A percentile compares a stretch with the other conserved stretches of the same genome.
Conservation (phyloP, 2,888 invertebrate genomes). For the Danaus chrysippus region DNA sequence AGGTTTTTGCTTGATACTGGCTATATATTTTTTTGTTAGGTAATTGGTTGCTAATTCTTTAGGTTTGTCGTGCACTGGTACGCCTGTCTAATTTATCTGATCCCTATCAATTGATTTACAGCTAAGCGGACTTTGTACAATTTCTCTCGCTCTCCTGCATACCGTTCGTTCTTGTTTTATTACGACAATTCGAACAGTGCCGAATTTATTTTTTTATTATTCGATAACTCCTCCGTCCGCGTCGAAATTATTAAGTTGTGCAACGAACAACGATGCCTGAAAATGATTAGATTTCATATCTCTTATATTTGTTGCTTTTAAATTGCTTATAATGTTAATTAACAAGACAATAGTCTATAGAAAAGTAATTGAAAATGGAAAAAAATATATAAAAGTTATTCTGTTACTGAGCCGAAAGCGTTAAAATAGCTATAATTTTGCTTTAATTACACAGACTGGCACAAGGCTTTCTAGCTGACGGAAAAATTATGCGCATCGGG, state of each 20-base stretch:
- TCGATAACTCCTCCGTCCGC: too few species aligned
- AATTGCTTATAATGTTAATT: too few species aligned
- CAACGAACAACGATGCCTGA: too few species aligned
- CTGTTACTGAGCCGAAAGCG: slow-evolving; percentile 26
- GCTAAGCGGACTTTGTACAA: slow-evolving; percentile 37
- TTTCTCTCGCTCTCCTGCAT: slow-evolving; percentile 37
- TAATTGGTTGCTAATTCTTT: slow-evolving; percentile 58
- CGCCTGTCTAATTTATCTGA: slow-evolving; percentile 40
- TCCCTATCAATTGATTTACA: slow-evolving; percentile 54
- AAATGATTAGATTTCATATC: too few species aligned
- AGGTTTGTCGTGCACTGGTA: slow-evolving; percentile 42
- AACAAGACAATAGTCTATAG: too few species aligned
- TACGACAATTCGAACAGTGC: slow-evolving; percentile 29
- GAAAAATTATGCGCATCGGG: slow-evolving; percentile 54
- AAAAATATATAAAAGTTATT: slow-evolving; percentile 17
- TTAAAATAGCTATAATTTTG: slow-evolving; percentile 41
- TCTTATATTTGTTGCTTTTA: too few species aligned
- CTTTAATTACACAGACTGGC: slow-evolving; percentile 31
- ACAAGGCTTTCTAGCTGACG: slow-evolving; percentile 64
- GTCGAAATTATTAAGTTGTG: not conserved
- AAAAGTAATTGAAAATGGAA: too few species aligned
- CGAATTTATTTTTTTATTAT: slow-evolving; percentile 13
- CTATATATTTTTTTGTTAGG: slow-evolving; percentile 47
- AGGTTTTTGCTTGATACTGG: slow-evolving; percentile 47
- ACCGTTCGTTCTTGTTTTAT: slow-evolving; percentile 31